These are phyloP conservation scores for Copidosoma floridanum DNA, from an alignment of 1,140 invertebrate genomes.

Conservation along the genomic window DNA sequence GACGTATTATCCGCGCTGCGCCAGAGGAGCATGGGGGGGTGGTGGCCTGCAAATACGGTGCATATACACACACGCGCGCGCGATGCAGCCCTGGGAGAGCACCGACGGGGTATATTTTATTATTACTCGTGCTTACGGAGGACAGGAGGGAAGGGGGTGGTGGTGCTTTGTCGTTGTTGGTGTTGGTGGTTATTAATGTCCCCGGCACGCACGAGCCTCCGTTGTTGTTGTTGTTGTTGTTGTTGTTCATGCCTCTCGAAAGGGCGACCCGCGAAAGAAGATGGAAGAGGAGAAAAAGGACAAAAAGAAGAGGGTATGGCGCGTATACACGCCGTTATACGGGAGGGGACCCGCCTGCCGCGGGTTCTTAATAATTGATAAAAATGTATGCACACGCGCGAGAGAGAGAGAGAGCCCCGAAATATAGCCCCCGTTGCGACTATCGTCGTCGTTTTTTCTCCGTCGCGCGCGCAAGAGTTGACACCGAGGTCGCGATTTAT, in stretches of 20 bases:
- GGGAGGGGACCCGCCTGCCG: conserved; percentile 29
- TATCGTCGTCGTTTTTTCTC: conserved; percentile 38
- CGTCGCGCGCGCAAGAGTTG: conserved; percentile 35
- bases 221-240: no score
- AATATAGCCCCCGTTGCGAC: no score
- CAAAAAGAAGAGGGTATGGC: not conserved
- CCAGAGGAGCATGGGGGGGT: no score
- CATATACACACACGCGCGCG: conserved; percentile 4
- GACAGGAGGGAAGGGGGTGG: conserved; percentile 33
- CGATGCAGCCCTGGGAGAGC: conserved; percentile 27
- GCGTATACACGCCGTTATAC: no score
- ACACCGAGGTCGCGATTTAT: conserved; percentile 54
- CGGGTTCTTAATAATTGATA: conserved; percentile 57
- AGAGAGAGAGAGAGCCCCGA: conserved; percentile 40
- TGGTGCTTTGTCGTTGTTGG: conserved; percentile 47
- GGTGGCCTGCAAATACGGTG: conserved; percentile 17
- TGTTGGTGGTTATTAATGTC: conserved; percentile 56
- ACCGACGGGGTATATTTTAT: conserved; percentile 48
- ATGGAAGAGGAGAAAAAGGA: conserved; percentile 18
- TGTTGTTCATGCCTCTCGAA: conserved; percentile 42
- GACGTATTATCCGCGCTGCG: conserved; percentile 24
- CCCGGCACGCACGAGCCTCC: conserved; percentile 37
- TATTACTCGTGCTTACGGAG: conserved; percentile 46
- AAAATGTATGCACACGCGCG: conserved; percentile 53
- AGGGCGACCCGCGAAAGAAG: conserved; percentile 10